Conservation (phyloP, 2,888 invertebrate species). For the Sinhomidia bicolor region DNA sequence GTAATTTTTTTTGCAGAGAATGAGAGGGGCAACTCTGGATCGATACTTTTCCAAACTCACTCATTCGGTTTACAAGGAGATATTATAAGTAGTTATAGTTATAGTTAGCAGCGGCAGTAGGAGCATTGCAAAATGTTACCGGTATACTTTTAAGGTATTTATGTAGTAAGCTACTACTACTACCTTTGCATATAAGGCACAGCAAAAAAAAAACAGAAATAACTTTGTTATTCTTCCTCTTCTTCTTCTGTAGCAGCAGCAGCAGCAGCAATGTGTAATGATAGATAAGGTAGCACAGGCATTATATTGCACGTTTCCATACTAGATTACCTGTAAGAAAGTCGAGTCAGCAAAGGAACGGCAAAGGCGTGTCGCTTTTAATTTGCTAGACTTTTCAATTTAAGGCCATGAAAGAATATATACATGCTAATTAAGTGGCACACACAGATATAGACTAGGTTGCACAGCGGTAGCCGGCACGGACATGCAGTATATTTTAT, state of each 20-base stretch:
- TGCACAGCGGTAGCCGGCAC: neutral
- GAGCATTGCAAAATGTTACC: neutral
- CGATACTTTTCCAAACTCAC: constrained; percentile 12
- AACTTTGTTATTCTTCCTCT: too few species aligned
- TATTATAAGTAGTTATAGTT: neutral
- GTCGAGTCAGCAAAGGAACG: neutral
- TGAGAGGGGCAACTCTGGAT: constrained; percentile 15
- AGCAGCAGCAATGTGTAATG: too few species aligned
- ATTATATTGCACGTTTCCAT: neutral
- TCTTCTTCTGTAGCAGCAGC: too few species aligned
- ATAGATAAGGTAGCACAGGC: neutral
- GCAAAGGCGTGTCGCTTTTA: constrained; percentile 3
- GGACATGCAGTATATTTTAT: neutral
- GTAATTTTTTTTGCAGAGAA: neutral
- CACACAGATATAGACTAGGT: neutral
- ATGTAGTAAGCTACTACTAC: too few species aligned
- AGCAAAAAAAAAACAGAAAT: too few species aligned
- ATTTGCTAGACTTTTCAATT: constrained; percentile 19
- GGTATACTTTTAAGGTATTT: too few species aligned
- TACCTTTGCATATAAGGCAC: too few species aligned
- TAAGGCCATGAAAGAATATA: neutral
- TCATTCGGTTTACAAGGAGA: neutral
- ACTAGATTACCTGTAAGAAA: neutral
- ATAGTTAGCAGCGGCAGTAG: neutral
- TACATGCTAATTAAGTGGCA: neutral